These are phyloP conservation scores for Lysiphlebus fabarum DNA, from an alignment of 1,140 invertebrate species.

Conservation along the genomic window DNA sequence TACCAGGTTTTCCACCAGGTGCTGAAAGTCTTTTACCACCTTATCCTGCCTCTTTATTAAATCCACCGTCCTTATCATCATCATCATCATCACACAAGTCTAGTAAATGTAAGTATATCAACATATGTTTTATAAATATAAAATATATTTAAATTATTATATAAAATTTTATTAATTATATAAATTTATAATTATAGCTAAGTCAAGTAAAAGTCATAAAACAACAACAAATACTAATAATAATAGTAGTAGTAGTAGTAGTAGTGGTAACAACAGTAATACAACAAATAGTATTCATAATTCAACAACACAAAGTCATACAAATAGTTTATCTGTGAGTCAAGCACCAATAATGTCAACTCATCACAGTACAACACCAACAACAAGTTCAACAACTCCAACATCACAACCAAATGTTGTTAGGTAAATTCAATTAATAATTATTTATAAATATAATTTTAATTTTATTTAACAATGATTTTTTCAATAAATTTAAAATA, in stretches of 20 bases:
- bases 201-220: slow-evolving; percentile 55
- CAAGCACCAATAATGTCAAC: slow-evolving; percentile 45
- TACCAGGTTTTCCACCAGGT: slow-evolving; percentile 63
- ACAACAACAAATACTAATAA: slow-evolving; percentile 38
- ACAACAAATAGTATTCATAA: slow-evolving; percentile 29
- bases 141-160: neutral
- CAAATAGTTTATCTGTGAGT: slow-evolving; percentile 27
- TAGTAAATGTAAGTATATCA: slow-evolving; percentile 49
- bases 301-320: slow-evolving; percentile 39
- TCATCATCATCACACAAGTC: slow-evolving; percentile 50
- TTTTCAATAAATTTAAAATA: slow-evolving; percentile 13
- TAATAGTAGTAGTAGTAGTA: too few relatives aligned
- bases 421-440: slow-evolving; percentile 37
- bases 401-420: slow-evolving; percentile 52
- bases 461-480: neutral
- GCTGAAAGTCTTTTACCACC: slow-evolving; percentile 52
- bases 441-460: too few relatives aligned
- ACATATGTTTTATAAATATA: neutral
- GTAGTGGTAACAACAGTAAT: slow-evolving; percentile 15
- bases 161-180: neutral
- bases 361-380: slow-evolving; percentile 48
- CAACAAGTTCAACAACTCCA: slow-evolving; percentile 36
- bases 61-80: slow-evolving; percentile 46
- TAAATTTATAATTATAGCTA: slow-evolving; percentile 36
- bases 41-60: slow-evolving; percentile 53